These are phyloP conservation scores for Platanista minor DNA, from an alignment of 2,113 vertebrate genomes.

Conservation along the genomic window DNA sequence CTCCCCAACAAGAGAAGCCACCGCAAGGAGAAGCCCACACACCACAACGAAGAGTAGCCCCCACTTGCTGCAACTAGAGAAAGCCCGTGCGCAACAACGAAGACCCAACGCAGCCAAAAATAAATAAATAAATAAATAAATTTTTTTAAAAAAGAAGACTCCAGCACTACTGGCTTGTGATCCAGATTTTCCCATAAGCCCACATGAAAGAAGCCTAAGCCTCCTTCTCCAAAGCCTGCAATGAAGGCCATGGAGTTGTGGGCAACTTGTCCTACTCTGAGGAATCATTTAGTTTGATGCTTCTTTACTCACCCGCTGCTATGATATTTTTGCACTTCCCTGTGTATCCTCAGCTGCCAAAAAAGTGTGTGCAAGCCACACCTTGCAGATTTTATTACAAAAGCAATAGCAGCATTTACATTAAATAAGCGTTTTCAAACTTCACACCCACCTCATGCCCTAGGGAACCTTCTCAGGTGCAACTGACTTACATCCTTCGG, in stretches of 20 bases:
- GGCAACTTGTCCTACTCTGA: neutral
- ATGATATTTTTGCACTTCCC: neutral
- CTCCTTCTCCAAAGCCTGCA: neutral
- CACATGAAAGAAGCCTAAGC: neutral
- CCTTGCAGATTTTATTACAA: neutral
- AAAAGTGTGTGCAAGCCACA: neutral
- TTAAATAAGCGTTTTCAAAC: neutral
- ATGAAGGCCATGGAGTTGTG: neutral
- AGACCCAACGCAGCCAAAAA: too few species aligned
- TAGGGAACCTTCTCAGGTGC: neutral
- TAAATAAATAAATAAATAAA: too few species aligned
- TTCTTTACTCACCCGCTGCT: neutral
- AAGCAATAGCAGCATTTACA: neutral
- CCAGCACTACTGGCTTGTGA: neutral
- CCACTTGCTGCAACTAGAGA: too few species aligned
- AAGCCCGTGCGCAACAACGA: too few species aligned
- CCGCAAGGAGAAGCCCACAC: too few species aligned
- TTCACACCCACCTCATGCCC: neutral
- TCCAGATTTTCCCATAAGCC: neutral
- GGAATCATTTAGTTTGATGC: neutral
- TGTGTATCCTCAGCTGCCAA: neutral
- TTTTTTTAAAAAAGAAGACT: neutral
- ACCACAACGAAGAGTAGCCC: too few species aligned
- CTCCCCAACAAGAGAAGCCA: too few species aligned
- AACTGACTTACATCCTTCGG: neutral